Evolutionary conservation across 2,888 invertebrate species (phyloP).

Genomic region (Cephonodes hylas): DNA sequence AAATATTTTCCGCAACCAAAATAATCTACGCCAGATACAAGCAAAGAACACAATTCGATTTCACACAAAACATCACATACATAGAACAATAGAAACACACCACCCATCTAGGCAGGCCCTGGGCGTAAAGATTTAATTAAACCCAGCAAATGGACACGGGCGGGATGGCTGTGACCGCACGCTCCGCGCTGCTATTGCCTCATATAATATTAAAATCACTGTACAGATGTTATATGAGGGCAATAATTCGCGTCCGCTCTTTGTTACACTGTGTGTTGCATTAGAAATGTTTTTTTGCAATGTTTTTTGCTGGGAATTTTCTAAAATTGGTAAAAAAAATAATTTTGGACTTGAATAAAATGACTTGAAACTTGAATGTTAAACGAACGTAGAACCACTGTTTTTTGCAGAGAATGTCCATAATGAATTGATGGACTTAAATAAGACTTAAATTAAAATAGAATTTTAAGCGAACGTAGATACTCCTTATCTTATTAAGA

Average conservation of each 20-base stretch:
- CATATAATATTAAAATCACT: conserved; percentile 7
- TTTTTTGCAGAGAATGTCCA: no score
- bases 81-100: not conserved
- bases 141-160: not conserved
- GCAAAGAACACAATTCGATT: not conserved
- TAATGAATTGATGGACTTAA: no score
- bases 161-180: not conserved
- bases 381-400: no score
- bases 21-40: no score
- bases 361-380: no score
- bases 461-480: no score
- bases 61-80: not conserved
- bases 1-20: no score
- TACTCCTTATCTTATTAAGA: no score
- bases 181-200: not conserved
- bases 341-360: no score
- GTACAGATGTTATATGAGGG: not conserved
- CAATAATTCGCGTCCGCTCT: not conserved
- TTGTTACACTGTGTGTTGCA: not conserved
- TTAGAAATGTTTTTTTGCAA: not conserved
- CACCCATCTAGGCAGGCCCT: not conserved
- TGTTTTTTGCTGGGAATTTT: not conserved
- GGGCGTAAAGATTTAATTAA: conserved; percentile 7
- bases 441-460: no score
- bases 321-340: no score